Conservation (phyloP, 2,113 vertebrate genomes). For the Hydrochoerus hydrochaeris region DNA sequence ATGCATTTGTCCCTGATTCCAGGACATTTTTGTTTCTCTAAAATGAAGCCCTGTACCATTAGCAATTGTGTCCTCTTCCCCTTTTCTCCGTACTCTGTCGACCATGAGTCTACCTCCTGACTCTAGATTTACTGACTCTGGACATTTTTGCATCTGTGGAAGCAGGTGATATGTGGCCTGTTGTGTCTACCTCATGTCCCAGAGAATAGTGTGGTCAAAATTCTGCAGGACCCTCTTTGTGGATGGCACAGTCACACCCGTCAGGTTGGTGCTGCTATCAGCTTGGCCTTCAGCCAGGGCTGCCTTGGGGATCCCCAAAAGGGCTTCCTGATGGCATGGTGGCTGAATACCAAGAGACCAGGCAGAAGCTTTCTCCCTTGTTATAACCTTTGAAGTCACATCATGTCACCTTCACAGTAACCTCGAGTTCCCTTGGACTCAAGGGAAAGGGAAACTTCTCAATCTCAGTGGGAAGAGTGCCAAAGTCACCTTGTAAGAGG, state of each 20-base stretch:
- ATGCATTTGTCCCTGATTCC: neutral
- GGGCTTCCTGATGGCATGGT: neutral
- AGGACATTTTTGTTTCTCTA: neutral
- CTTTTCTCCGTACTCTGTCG: neutral
- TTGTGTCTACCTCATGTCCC: neutral
- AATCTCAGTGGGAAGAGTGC: neutral
- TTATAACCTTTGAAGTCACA: neutral
- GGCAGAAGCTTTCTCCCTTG: neutral
- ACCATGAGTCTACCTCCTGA: neutral
- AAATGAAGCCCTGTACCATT: neutral
- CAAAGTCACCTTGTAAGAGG: too few relatives aligned
- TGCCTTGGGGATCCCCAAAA: neutral
- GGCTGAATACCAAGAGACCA: neutral
- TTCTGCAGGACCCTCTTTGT: neutral
- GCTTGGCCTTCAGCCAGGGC: neutral
- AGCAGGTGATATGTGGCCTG: neutral
- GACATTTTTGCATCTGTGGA: neutral
- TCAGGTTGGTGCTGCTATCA: neutral
- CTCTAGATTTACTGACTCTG: neutral
- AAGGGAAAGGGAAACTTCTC: neutral
- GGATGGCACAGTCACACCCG: neutral
- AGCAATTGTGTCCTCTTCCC: neutral
- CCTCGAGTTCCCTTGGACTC: neutral
- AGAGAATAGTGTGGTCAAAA: neutral
- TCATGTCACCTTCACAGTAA: neutral